Evolutionary conservation across 2,888 invertebrate genomes (phyloP).

Genomic region (Rhingia rostrata): DNA sequence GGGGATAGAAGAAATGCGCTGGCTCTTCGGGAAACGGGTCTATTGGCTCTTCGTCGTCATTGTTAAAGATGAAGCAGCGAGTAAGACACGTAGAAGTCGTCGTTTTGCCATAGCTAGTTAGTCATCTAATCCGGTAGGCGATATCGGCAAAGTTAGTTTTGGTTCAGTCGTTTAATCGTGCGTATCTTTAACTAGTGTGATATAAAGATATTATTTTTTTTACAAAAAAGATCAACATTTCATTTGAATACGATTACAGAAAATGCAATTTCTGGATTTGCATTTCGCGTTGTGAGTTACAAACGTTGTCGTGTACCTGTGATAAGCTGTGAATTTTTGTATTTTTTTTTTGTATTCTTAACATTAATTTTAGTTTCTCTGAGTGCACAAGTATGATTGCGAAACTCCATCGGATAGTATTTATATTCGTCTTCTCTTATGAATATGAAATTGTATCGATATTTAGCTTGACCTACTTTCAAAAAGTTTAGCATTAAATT

Average conservation of each 20-base stretch:
- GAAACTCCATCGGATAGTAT: too few species aligned
- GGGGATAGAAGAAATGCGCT: conserved; percentile 9
- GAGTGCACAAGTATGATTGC: not conserved
- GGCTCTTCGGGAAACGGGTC: conserved; percentile 50
- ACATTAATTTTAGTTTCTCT: not conserved
- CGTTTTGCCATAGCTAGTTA: conserved; percentile 45
- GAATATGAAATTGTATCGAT: too few species aligned
- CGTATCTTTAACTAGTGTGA: conserved; percentile 34
- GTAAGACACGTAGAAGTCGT: conserved; percentile 45
- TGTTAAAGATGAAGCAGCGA: conserved; percentile 36
- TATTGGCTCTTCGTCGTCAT: conserved; percentile 38
- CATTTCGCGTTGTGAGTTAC: not conserved
- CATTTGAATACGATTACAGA: not conserved
- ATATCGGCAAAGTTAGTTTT: conserved; percentile 64
- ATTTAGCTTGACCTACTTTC: too few species aligned
- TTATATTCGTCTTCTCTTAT: too few species aligned
- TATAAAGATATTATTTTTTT: not conserved
- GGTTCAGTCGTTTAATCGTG: conserved; percentile 58
- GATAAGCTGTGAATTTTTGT: conserved; percentile 5
- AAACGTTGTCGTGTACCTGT: not conserved
- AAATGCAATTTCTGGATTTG: not conserved
- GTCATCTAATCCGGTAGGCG: conserved; percentile 57
- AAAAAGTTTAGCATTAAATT: too few species aligned
- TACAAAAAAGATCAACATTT: not conserved
- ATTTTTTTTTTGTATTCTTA: conserved; percentile 4